A percentile compares a stretch with the other conserved stretches of the same genome.
Evolutionary conservation across 1,140 invertebrate species (phyloP).

Genomic region (Heliconius himera): DNA sequence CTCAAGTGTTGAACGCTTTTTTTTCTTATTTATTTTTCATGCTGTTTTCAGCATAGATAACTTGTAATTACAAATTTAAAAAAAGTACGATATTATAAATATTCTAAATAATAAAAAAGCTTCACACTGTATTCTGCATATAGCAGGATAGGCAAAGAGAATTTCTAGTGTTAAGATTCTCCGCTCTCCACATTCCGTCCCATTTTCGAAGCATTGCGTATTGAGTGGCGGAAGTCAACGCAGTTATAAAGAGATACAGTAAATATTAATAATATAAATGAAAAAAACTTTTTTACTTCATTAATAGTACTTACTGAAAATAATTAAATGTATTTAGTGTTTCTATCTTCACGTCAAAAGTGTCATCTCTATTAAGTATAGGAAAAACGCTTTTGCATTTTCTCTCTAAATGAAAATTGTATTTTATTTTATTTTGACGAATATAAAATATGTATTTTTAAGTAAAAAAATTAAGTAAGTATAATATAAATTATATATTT

Average conservation of each 20-base stretch:
- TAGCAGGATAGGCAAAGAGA: too few species aligned
- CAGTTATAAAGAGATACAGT: neutral
- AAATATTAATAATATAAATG: neutral
- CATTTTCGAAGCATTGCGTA: too few species aligned
- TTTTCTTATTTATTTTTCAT: neutral
- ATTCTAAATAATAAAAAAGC: too few species aligned
- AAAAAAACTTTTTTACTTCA: neutral
- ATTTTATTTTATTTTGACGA: neutral
- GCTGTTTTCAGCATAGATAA: too few species aligned
- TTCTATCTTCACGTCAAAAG: constrained; percentile 2
- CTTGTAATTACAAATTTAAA: too few species aligned
- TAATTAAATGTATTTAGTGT: constrained; percentile 4
- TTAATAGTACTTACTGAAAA: neutral
- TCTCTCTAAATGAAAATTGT: neutral
- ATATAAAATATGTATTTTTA: neutral
- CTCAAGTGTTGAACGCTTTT: neutral
- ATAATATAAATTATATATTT: neutral
- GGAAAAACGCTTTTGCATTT: constrained; percentile 8
- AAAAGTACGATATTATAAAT: too few species aligned
- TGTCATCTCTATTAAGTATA: constrained; percentile 1
- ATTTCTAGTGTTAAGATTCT: too few species aligned
- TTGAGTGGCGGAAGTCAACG: too few species aligned
- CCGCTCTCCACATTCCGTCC: too few species aligned
- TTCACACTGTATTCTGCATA: too few species aligned
- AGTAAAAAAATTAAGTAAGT: neutral